Conservation (phyloP, 2,113 vertebrate species). For the Heliornis fulica region DNA sequence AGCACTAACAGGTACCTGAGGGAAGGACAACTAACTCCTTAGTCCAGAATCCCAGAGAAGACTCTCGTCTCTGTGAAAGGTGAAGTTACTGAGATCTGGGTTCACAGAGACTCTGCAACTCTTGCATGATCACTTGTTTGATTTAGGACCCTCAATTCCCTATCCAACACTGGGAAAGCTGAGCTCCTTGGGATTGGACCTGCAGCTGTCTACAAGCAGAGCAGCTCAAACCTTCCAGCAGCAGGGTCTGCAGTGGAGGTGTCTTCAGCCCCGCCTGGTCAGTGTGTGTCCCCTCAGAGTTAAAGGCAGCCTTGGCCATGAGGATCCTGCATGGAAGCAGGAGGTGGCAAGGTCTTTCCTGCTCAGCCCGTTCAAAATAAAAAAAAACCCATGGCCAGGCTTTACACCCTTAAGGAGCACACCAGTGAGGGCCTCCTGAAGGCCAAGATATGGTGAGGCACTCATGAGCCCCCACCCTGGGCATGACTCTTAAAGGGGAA, state of each 20-base stretch:
- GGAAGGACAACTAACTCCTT: not conserved
- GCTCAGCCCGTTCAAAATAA: not conserved
- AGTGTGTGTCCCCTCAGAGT: not conserved
- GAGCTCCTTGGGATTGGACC: not conserved
- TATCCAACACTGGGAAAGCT: not conserved
- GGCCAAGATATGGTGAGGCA: not conserved
- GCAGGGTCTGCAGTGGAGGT: not conserved
- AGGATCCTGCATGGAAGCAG: rapidly evolving
- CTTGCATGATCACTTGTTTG: not conserved
- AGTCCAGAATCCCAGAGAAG: not conserved
- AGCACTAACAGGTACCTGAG: not conserved
- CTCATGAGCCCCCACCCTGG: not conserved
- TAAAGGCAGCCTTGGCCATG: not conserved
- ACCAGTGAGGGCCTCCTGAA: not conserved
- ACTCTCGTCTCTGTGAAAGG: not conserved
- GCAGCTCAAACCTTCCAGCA: not conserved
- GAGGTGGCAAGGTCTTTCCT: not conserved
- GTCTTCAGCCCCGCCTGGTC: not conserved
- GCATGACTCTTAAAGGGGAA: rapidly evolving
- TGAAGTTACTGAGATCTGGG: not conserved
- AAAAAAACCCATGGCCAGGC: rapidly evolving
- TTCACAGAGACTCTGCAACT: not conserved
- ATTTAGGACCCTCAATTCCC: not conserved
- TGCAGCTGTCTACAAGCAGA: not conserved
- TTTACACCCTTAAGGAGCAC: not conserved